phyloP scores from a whole-genome alignment of 2,113 vertebrate genomes.

The Pseudopodoces humilis region DNA sequence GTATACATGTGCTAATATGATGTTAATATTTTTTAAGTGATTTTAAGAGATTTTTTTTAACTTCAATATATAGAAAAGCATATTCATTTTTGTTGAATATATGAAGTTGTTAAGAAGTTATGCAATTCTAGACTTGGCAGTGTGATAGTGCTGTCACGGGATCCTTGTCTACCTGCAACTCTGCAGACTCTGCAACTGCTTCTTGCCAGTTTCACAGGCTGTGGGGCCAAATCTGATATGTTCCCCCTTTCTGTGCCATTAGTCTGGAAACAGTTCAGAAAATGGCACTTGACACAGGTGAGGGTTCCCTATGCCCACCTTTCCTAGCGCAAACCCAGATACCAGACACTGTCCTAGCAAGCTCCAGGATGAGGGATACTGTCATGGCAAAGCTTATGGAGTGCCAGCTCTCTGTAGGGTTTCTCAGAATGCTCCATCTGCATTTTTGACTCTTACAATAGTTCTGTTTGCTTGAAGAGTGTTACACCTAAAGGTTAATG shows the following conservation, averaged over 20 bases:
- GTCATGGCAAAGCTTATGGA: neutral
- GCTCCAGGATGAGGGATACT: neutral
- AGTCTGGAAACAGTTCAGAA: neutral
- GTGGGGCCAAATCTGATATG: neutral
- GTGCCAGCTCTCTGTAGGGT: neutral
- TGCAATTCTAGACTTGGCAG: rapidly evolving
- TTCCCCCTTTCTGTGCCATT: neutral
- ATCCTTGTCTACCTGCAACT: neutral
- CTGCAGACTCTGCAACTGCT: rapidly evolving
- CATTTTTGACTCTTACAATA: neutral
- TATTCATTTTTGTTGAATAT: neutral
- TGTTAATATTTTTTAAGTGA: neutral
- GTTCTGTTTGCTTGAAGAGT: neutral
- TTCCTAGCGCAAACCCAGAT: neutral
- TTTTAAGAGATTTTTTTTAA: neutral
- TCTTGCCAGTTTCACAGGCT: neutral
- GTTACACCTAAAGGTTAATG: neutral
- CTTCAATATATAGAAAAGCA: neutral
- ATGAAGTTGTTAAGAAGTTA: neutral
- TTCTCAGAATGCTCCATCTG: neutral
- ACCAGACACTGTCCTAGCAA: neutral
- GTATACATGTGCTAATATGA: neutral
- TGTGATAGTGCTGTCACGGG: neutral
- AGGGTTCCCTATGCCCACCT: neutral
- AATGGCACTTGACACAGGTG: neutral